Conservation (phyloP, 2,888 invertebrate genomes). For the Abrostola tripartita region DNA sequence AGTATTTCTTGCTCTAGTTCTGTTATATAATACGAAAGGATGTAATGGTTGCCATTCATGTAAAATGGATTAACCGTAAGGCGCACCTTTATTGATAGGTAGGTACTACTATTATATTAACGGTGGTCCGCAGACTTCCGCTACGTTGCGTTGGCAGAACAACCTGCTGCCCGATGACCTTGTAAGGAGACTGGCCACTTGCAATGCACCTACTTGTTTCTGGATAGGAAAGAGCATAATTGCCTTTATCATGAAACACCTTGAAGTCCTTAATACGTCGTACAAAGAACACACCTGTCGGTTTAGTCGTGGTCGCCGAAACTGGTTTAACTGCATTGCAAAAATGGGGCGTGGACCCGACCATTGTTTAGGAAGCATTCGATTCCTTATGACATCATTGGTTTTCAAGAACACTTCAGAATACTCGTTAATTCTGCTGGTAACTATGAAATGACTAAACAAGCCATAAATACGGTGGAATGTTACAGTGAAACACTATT, state of each 20-base stretch:
- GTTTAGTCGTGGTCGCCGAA: slow-evolving; percentile 31
- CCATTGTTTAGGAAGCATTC: slow-evolving; percentile 47
- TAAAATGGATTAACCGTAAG: slow-evolving; percentile 52
- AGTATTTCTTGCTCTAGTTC: slow-evolving; percentile 21
- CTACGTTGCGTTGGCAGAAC: slow-evolving; percentile 40
- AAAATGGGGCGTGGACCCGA: slow-evolving; percentile 48
- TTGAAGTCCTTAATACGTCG: slow-evolving; percentile 46
- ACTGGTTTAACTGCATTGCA: slow-evolving; percentile 55
- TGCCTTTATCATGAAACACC: slow-evolving; percentile 41
- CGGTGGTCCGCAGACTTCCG: slow-evolving; percentile 54
- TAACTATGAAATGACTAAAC: slow-evolving; percentile 21
- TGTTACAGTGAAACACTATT: slow-evolving; percentile 31
- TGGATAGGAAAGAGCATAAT: slow-evolving; percentile 18
- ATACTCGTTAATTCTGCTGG: slow-evolving; percentile 22
- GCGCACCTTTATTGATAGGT: slow-evolving; percentile 54
- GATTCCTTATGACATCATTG: slow-evolving; percentile 40
- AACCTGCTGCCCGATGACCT: slow-evolving; percentile 53
- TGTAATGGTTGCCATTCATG: slow-evolving; percentile 34
- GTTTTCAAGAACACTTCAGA: slow-evolving; percentile 27
- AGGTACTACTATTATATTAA: slow-evolving; percentile 49
- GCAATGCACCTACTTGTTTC: slow-evolving; percentile 22
- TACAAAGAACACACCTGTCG: slow-evolving; percentile 53
- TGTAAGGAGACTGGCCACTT: slow-evolving; percentile 53
- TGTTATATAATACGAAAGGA: slow-evolving; percentile 42
- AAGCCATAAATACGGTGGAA: slow-evolving; percentile 23